Evolutionary conservation across 2,797 vertebrate genomes (phyloP), one percentile per base, ranked within the genome.

Genomic region (Rhinatrema bivittatum): DNA sequence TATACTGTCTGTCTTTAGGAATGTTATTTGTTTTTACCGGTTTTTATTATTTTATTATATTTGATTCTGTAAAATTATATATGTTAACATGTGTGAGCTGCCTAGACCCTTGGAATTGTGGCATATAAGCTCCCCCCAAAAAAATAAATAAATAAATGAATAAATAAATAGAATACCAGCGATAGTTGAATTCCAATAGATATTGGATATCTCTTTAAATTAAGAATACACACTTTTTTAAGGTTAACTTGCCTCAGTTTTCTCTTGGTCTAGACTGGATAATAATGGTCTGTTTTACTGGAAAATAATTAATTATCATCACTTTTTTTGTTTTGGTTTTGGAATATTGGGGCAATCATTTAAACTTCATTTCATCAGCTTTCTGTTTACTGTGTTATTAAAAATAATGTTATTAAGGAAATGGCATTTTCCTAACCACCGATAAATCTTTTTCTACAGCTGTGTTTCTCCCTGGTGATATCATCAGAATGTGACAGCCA

Each of bases 301-400:
- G 32, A 50, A 37, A 39, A 37, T 42, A 50, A 50, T 42, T 50
- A 42, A 50, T 50, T 42, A 42, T 39, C 12, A 33, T 42, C 38
- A 50, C 39, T 40, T 25, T 40, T 40, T 42, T 41, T 36, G 46
- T 28, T 36, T 50, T 32, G 50, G 34, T n/a, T n/a, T n/a, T n/a
- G n/a, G n/a, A n/a, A n/a, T n/a, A n/a, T n/a, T n/a, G n/a, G n/a
- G n/a, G n/a, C n/a, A n/a, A n/a, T n/a, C n/a, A 37, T 29, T 8
- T 32, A 37, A 39, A 42, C 29, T 38, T 42, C 16, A 37, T 42
- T 50, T 42, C 35, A 37, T 37, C 50, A 50, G 29, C 39, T 34
- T 50, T 50, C 46, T 50, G 27, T 42, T 50, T 37, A 50, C 50
- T 39, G 42, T 32, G 29, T 28, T 49, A 49, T 49, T 49, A 49